These are phyloP conservation scores for Bactericera cockerelli DNA, from an alignment of 1,140 invertebrate species.

Conservation along the genomic window DNA sequence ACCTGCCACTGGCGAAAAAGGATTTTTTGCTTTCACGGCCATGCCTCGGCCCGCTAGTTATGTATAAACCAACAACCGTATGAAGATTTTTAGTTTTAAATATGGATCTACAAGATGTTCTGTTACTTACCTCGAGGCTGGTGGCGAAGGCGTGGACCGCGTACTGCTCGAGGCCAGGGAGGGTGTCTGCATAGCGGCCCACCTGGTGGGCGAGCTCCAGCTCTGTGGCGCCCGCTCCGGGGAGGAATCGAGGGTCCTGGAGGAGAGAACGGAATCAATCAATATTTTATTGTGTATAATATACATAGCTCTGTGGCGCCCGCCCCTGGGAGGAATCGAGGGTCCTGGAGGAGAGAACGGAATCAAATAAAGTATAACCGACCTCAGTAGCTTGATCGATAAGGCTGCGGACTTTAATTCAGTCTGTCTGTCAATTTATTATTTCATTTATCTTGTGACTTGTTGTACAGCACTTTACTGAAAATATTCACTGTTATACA, in stretches of 20 bases:
- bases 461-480: not conserved
- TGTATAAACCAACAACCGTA: no score
- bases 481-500: no score
- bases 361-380: no score
- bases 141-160: slow-evolving; percentile 87
- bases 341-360: slow-evolving; percentile 34
- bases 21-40: no score
- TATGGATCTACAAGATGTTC: no score
- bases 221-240: slow-evolving; percentile 90
- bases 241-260: slow-evolving; percentile 60
- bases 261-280: not conserved
- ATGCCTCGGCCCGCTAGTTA: no score
- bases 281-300: no score
- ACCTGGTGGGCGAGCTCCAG: slow-evolving; percentile 83
- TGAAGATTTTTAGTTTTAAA: no score
- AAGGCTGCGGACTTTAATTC: no score
- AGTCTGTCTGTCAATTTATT: not conserved
- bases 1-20: no score
- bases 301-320: slow-evolving; percentile 74
- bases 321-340: slow-evolving; percentile 76
- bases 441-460: not conserved
- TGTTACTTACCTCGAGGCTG: slow-evolving; percentile 81
- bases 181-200: slow-evolving; percentile 68
- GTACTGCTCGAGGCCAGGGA: slow-evolving; percentile 93
- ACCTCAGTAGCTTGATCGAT: no score